phyloP scores from a whole-genome alignment of 2,888 invertebrate species.

The Digitonthophagus gazella region DNA sequence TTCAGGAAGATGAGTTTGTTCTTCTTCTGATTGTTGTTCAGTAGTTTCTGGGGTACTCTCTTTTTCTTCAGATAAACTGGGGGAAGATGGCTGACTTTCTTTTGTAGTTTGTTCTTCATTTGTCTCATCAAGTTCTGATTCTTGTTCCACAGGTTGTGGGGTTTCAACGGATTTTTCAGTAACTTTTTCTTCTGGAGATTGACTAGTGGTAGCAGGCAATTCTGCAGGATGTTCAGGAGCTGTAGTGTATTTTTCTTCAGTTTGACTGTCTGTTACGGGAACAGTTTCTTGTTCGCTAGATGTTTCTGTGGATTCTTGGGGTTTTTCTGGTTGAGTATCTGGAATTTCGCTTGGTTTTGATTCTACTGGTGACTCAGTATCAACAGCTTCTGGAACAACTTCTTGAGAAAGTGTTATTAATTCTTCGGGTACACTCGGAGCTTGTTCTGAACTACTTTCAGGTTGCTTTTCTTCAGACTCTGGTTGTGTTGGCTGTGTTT shows the following conservation, averaged over 20 bases:
- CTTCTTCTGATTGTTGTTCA: not conserved
- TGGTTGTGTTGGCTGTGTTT: slow-evolving; percentile 7
- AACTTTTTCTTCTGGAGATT: slow-evolving; percentile 20
- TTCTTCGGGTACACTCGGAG: not conserved
- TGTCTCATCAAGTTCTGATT: slow-evolving; percentile 20
- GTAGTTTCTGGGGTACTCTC: not conserved
- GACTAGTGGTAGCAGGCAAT: slow-evolving; percentile 6
- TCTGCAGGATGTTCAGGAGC: slow-evolving; percentile 18
- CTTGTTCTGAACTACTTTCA: slow-evolving; percentile 2
- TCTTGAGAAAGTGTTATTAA: not conserved
- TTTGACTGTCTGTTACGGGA: slow-evolving; percentile 24
- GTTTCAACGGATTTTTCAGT: slow-evolving; percentile 21
- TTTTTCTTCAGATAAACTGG: slow-evolving; percentile 24
- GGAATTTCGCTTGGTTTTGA: slow-evolving; percentile 19
- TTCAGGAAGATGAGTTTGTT: slow-evolving; percentile 15
- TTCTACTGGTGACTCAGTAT: slow-evolving; percentile 3
- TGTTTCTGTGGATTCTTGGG: not conserved
- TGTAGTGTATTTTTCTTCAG: slow-evolving; percentile 20
- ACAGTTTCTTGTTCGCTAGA: slow-evolving; percentile 18
- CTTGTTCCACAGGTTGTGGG: slow-evolving; percentile 19
- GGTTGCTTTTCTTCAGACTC: not conserved
- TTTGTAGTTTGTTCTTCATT: not conserved
- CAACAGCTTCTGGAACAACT: not conserved
- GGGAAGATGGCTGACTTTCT: not conserved
- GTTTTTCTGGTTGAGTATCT: not conserved